Evolutionary conservation across 2,113 vertebrate species (phyloP), one percentile per base, ranked within the genome.

Genomic region (Phrynosoma platyrhinos): DNA sequence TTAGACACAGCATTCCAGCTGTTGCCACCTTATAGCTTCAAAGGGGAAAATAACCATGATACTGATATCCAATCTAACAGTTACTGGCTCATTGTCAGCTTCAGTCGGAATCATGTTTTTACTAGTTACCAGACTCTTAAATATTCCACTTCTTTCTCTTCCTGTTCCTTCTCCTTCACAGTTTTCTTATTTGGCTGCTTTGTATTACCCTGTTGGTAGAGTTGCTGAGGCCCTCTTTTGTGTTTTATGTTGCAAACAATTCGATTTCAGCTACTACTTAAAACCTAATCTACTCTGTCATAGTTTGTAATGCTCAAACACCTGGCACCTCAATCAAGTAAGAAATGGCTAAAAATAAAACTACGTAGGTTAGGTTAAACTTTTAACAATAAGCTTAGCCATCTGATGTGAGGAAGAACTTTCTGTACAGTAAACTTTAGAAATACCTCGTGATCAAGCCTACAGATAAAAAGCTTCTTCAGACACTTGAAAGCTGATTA

Each of bases 31-130:
- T 85, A n/a, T 78, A 21, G 82, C 77, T 85, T 79, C 86, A 90
- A 88, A 85, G 25, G 66, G 69, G 42, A 69, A 90, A 58, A 55
- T 87, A 80, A 4, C n/a, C 85, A 1, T 0, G 40, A 91, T 90
- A 86, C 76, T 36, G 92, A 84, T 85, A 85, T 88, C 78, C 87
- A 92, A 83, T 88, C 84, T 86, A 91, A 84, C 75, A 91, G 84
- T 92, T 91, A 53, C 71, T 85, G 88, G 85, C 85, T 92, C 18
- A 23, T 81, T 89, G 74, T 88, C 80, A 77, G 62, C 32, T 53
- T 90, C 80, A 74, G 72, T 83, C 72, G 1, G 0, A 86, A 75
- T 90, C 84, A 76, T 92, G 23, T 88, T 85, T 62, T 85, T 89
- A 47, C 78, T 79, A 64, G 23, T 92, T 92, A 7, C 68, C 68